These are phyloP conservation scores for Dorcus hopei DNA, from an alignment of 2,888 invertebrate genomes.

Conservation along the genomic window DNA sequence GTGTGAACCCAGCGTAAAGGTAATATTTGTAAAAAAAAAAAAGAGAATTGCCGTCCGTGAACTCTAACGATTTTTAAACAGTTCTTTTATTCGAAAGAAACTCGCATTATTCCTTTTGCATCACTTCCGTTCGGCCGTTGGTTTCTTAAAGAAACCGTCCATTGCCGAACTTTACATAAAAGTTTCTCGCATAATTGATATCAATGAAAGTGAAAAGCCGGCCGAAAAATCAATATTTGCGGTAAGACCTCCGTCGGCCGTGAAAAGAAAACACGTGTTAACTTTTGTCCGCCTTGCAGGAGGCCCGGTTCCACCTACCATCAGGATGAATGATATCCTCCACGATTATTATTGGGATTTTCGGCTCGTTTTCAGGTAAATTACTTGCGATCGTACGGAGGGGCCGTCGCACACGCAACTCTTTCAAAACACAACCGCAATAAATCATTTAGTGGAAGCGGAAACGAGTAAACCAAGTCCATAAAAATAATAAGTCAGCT, in stretches of 20 bases:
- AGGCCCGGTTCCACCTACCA: not conserved
- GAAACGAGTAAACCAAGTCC: constrained; percentile 32
- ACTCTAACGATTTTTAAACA: constrained; percentile 13
- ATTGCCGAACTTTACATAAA: constrained; percentile 21
- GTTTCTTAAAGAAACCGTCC: not conserved
- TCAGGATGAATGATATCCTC: no score
- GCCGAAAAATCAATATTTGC: constrained; percentile 35
- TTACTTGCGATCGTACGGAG: no score
- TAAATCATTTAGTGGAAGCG: constrained; percentile 26
- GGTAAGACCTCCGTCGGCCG: constrained; percentile 26
- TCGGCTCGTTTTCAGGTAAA: no score
- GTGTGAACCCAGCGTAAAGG: no score
- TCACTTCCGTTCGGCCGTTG: constrained; percentile 4
- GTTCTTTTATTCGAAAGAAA: constrained; percentile 7
- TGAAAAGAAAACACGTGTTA: constrained; percentile 16
- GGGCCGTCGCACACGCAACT: not conserved
- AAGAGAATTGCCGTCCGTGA: no score
- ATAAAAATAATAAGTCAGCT: constrained; percentile 36
- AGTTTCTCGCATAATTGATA: constrained; percentile 16
- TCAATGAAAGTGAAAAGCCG: constrained; percentile 24
- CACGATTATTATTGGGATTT: no score
- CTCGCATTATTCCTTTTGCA: not conserved
- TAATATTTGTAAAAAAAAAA: no score
- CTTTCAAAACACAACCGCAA: constrained; percentile 2
- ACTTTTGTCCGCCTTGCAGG: constrained; percentile 7